Base-by-base conservation (phyloP, 2,888 invertebrate species). In the Gordius sp. region DNA sequence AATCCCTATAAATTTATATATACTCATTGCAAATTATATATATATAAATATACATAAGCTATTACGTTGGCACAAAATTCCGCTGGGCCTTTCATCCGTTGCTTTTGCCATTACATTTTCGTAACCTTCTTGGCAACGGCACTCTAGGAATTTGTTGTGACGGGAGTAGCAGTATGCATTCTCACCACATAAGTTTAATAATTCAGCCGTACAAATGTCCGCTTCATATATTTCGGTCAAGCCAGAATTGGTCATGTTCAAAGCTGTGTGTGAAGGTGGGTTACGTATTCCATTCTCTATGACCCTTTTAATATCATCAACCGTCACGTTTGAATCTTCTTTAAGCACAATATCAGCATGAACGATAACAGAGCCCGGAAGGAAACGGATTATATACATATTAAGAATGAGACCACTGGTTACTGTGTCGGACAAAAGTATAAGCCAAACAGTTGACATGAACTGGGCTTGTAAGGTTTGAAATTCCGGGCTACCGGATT, bases 81-180 rank as follows among this genome's bases (percentile, higher is more conserved):
- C n/a, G n/a, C n/a, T n/a, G n/a, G n/a, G n/a, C n/a, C n/a, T n/a
- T n/a, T n/a, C n/a, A n/a, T n/a, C n/a, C n/a, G n/a, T n/a, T n/a
- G n/a, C n/a, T n/a, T n/a, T n/a, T n/a, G 47, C 47, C 4, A 47
- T 13, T n/a, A 47, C 23, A 20, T 47, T 47, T 47, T 47, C 47
- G 20, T 47, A 47, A 47, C 47, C 47, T 23, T 8, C 4, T 8
- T 20, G 8, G 20, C 47, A 47, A 18, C 20, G 13, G 23, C 47
- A 47, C 20, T 47, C 47, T 8, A 47, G 4, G 23, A 47, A 47
- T 4, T 20, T 8, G 8, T 47, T 47, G 8, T 20, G 4, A 18
- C 20, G 47, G 47, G 16, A n/a, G 4, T 18, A 4, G 47, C 47
- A 47, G 16, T n/a, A n/a, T 4, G 47, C 47, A 47, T 47, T 47